Base-by-base conservation (phyloP, 2,113 vertebrate genomes). In the Petroica traversi region DNA sequence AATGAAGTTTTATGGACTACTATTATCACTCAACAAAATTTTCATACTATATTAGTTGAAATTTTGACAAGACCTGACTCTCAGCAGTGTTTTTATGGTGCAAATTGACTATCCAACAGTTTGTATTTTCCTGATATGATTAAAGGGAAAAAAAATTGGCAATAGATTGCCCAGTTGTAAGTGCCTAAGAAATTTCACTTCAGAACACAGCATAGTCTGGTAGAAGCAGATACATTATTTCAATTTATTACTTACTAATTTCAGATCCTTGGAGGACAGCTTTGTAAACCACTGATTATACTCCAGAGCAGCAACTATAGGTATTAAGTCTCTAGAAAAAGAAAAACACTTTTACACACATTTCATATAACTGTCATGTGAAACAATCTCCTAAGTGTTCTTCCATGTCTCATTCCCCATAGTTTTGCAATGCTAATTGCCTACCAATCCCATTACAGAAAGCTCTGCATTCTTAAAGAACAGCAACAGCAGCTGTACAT, bases 221-320 rank as follows among this genome's bases (percentile, higher is more conserved):
- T 36, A 91, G 68, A 29, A 75, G 45, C 24, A 66, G 43, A n/a
- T 38, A 81, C 22, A 64, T 22, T 38, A 8, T 80, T 88, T 46
- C 31, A 63, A 43, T 71, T 68, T 82, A 78, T 79, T 93, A 98
- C 99, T 98, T 98, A 99, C 99, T 98, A 99, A 98, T 97, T 99
- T 99, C 84, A 99, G 98, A 96, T 99, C 99, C 97, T 99, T 99
- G 14, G 99, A 99, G 83, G 99, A 99, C 81, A 99, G 98, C 95
- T 99, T 99, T 91, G 98, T 99, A 98, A 99, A 99, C 99, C 99
- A 99, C 97, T 99, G 99, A 97, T 99, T 99, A 82, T 99, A 99
- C 74, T 99, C 99, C 97, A 99, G 97, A 12, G 99, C 99, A 72
- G 99, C 99, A 81, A 99, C 98, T 96, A 99, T 99, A 52, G 99